Evolutionary conservation across 1,140 invertebrate species (phyloP).

Genomic region (Globodera rostochiensis): DNA sequence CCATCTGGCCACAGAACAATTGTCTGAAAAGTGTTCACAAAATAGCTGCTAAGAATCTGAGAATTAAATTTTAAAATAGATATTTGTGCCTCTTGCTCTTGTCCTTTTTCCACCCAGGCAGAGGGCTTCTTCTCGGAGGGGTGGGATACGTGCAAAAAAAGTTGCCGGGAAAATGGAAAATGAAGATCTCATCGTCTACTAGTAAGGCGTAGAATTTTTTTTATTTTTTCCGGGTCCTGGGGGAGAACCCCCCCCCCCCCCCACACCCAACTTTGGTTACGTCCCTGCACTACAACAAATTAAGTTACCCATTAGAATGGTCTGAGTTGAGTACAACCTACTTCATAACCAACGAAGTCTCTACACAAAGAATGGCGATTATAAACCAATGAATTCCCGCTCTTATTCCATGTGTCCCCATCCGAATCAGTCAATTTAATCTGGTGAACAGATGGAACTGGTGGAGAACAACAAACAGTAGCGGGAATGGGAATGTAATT

Average conservation of each 20-base stretch:
- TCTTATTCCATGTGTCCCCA: not conserved
- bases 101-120: not conserved
- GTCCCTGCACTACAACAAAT: too few species aligned
- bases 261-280: too few species aligned
- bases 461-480: not conserved
- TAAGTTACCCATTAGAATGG: too few species aligned
- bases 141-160: not conserved
- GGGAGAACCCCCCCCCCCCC: too few species aligned
- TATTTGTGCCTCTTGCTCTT: not conserved
- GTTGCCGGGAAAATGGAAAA: not conserved
- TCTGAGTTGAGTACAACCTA: not conserved
- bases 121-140: not conserved
- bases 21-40: slow-evolving; percentile 1
- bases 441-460: not conserved
- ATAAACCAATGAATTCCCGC: not conserved
- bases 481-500: not conserved
- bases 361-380: not conserved
- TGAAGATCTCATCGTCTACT: too few species aligned
- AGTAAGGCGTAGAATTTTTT: too few species aligned
- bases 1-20: slow-evolving; percentile 29
- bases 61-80: not conserved
- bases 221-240: too few species aligned
- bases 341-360: not conserved
- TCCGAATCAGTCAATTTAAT: not conserved
- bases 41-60: not conserved